Evolutionary conservation across 2,113 vertebrate genomes (phyloP), one percentile per base, ranked within the genome.

Genomic region (Oryzias javanicus): DNA sequence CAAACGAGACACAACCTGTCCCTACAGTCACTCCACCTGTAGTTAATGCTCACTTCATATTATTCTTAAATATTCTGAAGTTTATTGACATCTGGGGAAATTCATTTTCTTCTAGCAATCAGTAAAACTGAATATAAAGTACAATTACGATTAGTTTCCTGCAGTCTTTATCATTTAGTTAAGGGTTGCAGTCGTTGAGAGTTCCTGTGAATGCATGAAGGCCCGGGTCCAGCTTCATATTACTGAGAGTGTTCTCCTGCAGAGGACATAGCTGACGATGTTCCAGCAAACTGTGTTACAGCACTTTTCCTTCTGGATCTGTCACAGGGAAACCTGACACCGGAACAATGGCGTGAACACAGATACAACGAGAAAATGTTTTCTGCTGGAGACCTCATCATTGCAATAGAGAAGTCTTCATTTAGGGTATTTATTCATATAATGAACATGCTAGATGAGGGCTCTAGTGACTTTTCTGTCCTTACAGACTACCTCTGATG

Each of bases 291-390:
- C 62, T 56, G 80, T 49, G 55, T 48, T 51, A 4, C 56, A 64
- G 76, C 68, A 69, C 41, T 64, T 75, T 74, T 60, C 17, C 4
- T 56, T 20, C 55, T 58, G 52, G 44, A 62, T 69, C 63, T 68
- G 59, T 72, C 44, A 49, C 27, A 44, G 65, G 80, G 79, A 81
- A 80, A 86, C 60, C 60, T 63, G 75, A 86, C 60, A 46, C 77
- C 22, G 24, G 7, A 45, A 24, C 57, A 65, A 62, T 7, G n/a
- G 17, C 5, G 16, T 46, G 16, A 46, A n/a, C 4, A 1, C 6
- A 46, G 6, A 46, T 2, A 18, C 4, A n/a, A 46, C 7, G 3
- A 2, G 6, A 10, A 18, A 17, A 5, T 6, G 6, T 6, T n/a
- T 18, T 47, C 46, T 12, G 19, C 10, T 35, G 10, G 35, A 12